Conservation (phyloP, 2,113 vertebrate species). For the Halichoerus grypus region DNA sequence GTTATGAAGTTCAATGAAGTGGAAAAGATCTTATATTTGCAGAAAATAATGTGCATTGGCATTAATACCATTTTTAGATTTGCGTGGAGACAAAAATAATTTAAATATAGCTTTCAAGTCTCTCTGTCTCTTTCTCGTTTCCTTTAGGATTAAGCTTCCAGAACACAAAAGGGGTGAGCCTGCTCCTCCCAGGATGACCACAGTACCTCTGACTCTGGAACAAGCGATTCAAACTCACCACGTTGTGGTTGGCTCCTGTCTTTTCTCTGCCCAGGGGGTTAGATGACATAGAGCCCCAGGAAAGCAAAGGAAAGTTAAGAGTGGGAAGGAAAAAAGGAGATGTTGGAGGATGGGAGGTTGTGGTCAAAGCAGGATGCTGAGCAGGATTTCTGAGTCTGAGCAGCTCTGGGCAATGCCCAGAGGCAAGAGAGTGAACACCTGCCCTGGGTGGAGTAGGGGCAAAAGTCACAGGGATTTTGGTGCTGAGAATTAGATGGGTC, state of each 20-base stretch:
- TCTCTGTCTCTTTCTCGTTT: not conserved
- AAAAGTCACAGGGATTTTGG: rapidly evolving
- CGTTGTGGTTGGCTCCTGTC: not conserved
- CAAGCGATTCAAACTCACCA: not conserved
- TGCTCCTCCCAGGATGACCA: rapidly evolving
- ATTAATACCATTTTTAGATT: not conserved
- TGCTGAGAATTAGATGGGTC: not conserved
- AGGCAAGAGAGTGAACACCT: rapidly evolving
- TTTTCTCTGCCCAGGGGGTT: not conserved
- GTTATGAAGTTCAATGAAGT: not conserved
- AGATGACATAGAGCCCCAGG: not conserved
- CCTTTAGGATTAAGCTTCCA: not conserved
- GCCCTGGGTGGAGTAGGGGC: rapidly evolving
- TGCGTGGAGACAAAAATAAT: not conserved
- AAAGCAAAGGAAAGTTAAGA: not conserved
- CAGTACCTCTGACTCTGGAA: not conserved
- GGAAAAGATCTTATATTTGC: not conserved
- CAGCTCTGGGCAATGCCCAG: not conserved
- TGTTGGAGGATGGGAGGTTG: not conserved
- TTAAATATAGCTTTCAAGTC: not conserved
- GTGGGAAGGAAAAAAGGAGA: rapidly evolving
- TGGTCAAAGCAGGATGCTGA: not conserved
- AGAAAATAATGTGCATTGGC: not conserved
- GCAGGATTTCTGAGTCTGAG: not conserved
- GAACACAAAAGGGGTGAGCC: rapidly evolving